Evolutionary conservation across 2,113 vertebrate genomes (phyloP), one percentile per base, ranked within the genome.

Genomic region (Danionella cerebrum): DNA sequence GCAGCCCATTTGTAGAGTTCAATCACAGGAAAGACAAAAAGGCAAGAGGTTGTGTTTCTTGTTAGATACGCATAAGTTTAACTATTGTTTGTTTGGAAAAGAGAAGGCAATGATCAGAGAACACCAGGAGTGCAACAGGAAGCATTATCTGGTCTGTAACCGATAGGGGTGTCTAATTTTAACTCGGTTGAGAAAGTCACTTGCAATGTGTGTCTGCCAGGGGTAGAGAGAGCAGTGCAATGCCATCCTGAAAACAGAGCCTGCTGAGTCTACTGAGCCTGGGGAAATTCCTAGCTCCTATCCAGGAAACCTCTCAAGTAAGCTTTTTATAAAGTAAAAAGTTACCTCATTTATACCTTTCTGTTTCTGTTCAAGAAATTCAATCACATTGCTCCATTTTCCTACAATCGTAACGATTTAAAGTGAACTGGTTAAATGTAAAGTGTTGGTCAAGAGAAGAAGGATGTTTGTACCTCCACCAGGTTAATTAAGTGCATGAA

Each of bases 401-500:
- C 33, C 9, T 14, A 4, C 36, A 16, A 41, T 57, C 6, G 38
- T 13, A 36, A 5, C 13, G 18, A 12, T 38, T 22, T 57, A 2
- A 3, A 13, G 31, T 13, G 6, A 51, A 25, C 22, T 8, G 1
- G 13, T 2, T 14, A 24, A 25, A 25, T 4, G 14, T 51, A 2
- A 24, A 51, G 47, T 4, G 1, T 19, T 45, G 18, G 18, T 21
- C 4, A 29, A 51, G 48, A 8, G 16, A 39, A 11, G 27, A 35
- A 14, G 12, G 14, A 19, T 13, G 14, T 12, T 74, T 92, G 88
- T 73, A 97, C 96, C 90, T 98, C 94, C 55, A 96, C 92, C 18
- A 91, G 83, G 81, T 93, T 96, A 77, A 98, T 89, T 42, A 99
- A 76, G 71, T 98, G 94, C 67, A 94, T 54, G 69, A 99, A 87